Evolutionary conservation across 2,113 vertebrate species (phyloP).

Genomic region (Desmodus rotundus): DNA sequence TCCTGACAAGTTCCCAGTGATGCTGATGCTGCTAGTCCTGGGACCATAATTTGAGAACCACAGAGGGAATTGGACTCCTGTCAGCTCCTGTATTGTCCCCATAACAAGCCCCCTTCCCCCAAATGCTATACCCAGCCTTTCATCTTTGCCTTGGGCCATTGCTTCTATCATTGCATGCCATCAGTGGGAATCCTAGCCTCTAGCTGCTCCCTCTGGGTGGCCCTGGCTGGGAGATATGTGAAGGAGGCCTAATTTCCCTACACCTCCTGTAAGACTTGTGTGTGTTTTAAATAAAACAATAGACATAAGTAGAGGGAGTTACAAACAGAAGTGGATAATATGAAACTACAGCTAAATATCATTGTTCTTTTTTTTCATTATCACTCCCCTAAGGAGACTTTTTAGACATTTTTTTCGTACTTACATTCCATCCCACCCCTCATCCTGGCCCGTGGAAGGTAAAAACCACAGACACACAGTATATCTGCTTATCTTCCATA

Average conservation of each 20-base stretch:
- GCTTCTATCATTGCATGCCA: not conserved
- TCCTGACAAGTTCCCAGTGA: not conserved
- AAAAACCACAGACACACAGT: not conserved
- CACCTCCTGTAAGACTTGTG: not conserved
- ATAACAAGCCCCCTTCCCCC: not conserved
- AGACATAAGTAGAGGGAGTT: not conserved
- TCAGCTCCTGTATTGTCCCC: not conserved
- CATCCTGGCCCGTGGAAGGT: not conserved
- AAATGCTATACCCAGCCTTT: not conserved
- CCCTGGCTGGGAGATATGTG: not conserved
- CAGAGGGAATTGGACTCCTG: not conserved
- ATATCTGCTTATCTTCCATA: not conserved
- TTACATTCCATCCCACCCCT: not conserved
- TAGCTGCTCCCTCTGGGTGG: not conserved
- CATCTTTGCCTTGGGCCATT: not conserved
- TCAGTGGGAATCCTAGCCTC: not conserved
- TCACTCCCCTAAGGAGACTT: not conserved
- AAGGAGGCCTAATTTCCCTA: not conserved
- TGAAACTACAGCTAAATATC: not conserved
- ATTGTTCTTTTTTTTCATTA: not conserved
- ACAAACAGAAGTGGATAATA: not conserved
- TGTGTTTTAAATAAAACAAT: not conserved
- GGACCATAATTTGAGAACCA: not conserved
- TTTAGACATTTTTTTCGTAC: not conserved
- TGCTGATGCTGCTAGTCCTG: not conserved